Conservation (phyloP, 2,888 invertebrate species). For the Caenorhabditis zanzibari region DNA sequence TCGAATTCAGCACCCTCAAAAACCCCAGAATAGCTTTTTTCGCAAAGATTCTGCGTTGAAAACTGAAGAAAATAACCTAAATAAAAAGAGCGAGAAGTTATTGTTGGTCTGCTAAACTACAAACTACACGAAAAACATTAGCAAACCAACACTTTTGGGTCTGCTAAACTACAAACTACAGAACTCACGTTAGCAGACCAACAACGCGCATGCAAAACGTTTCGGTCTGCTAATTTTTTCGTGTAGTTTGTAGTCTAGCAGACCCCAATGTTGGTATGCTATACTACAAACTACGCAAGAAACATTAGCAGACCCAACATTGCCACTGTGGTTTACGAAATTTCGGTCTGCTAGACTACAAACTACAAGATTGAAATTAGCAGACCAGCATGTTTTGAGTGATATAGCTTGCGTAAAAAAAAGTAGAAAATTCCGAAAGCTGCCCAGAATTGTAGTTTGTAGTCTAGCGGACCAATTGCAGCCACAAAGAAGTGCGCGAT, state of each 20-base stretch:
- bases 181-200: neutral
- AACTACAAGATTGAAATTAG: too few relatives aligned
- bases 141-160: neutral
- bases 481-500: neutral
- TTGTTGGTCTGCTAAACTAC: constrained; percentile 22
- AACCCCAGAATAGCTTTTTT: neutral
- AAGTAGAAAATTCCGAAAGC: too few relatives aligned
- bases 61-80: neutral
- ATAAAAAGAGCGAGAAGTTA: neutral
- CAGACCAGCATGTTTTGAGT: too few relatives aligned
- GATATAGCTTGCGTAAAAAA: too few relatives aligned
- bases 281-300: neutral
- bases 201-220: too few relatives aligned
- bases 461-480: neutral
- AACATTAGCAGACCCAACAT: neutral
- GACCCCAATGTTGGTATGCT: neutral
- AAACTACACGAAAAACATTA: constrained; percentile 6
- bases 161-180: constrained; percentile 18
- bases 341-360: too few relatives aligned
- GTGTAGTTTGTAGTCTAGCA: too few relatives aligned
- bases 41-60: neutral
- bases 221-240: too few relatives aligned
- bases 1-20: neutral
- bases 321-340: neutral
- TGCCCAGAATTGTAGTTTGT: too few relatives aligned